phyloP scores from a whole-genome alignment of 2,888 invertebrate genomes.

The Athrips mouffetella region DNA sequence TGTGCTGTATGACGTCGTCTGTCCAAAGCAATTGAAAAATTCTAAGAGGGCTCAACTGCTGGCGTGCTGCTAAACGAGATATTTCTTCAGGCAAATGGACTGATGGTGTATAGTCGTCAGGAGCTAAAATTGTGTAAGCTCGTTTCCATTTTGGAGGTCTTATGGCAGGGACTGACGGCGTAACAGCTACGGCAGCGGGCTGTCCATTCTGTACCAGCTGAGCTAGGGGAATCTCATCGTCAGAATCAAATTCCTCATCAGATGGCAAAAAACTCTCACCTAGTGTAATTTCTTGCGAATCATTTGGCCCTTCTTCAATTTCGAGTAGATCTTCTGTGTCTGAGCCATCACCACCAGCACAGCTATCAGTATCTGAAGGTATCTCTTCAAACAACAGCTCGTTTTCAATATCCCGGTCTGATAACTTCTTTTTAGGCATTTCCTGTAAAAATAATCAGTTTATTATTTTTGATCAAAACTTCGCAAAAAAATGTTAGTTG shows the following conservation, averaged over 20 bases:
- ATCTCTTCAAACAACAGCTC: neutral
- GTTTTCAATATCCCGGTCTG: neutral
- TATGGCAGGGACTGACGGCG: neutral
- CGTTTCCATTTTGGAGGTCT: constrained; percentile 2
- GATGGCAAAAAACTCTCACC: neutral
- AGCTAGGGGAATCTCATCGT: constrained; percentile 2
- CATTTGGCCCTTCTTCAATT: neutral
- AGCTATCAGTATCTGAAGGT: constrained; percentile 5
- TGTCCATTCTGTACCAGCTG: neutral
- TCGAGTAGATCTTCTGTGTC: neutral
- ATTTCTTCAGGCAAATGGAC: constrained; percentile 2
- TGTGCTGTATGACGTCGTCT: neutral
- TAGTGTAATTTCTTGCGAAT: neutral
- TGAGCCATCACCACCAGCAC: constrained; percentile 5
- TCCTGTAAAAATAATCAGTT: neutral
- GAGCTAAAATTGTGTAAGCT: constrained; percentile 3
- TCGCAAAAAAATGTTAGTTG: neutral
- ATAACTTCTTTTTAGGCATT: neutral
- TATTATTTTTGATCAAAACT: too few species aligned
- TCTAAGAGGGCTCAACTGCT: neutral
- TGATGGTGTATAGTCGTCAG: constrained; percentile 3
- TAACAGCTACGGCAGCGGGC: neutral
- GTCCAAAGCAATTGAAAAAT: neutral
- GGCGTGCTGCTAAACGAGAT: neutral
- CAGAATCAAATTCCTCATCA: constrained; percentile 1